These are phyloP conservation scores for Schizotus pectinicornis DNA, from an alignment of 2,888 invertebrate species.

Conservation along the genomic window DNA sequence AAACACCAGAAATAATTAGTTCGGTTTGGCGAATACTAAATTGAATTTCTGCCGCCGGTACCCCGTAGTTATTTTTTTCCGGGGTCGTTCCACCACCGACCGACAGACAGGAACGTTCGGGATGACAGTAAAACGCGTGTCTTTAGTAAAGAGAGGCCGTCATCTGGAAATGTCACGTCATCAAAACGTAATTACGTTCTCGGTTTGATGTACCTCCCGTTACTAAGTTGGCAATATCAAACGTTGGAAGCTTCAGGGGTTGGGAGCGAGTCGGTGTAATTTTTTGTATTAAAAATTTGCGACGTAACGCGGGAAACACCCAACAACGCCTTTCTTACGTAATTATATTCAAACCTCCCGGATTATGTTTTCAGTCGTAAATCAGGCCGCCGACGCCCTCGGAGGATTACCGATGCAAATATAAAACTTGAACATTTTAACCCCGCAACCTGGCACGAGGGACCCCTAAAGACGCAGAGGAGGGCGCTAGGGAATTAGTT, in stretches of 20 bases:
- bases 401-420: constrained; percentile 1
- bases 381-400: not conserved
- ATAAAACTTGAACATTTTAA: not conserved
- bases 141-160: constrained; percentile 7
- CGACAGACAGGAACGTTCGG: no score
- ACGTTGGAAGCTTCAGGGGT: no score
- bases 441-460: not conserved
- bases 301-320: no score
- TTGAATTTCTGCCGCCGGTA: not conserved
- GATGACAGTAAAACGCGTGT: constrained; percentile 7
- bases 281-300: no score
- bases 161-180: constrained; percentile 25
- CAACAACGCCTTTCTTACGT: not conserved
- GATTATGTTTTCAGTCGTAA: not conserved
- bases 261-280: no score
- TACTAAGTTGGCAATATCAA: constrained; percentile 2
- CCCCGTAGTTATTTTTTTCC: not conserved
- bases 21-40: not conserved
- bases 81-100: not conserved
- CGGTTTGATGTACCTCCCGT: constrained; percentile 10
- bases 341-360: not conserved
- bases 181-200: constrained; percentile 23
- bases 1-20: not conserved
- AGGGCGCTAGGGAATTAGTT: no score
- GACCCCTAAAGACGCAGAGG: no score